These are phyloP conservation scores for Lasioglossum calceatum DNA, from an alignment of 2,888 invertebrate species.

Conservation along the genomic window DNA sequence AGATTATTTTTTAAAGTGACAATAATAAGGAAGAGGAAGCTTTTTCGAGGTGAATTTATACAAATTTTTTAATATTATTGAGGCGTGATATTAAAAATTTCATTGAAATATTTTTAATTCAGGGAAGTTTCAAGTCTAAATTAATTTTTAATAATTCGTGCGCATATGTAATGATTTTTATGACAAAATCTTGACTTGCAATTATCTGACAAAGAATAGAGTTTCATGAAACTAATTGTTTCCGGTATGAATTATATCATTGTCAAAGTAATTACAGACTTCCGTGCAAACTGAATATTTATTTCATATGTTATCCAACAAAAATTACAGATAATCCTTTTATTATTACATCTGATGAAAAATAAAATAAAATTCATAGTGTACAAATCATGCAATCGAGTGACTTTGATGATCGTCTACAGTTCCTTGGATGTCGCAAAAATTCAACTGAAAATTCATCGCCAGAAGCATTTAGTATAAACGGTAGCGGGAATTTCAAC, in stretches of 20 bases:
- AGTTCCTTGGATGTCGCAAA: background rate
- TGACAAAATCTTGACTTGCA: background rate
- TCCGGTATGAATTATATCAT: background rate
- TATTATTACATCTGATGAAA: background rate
- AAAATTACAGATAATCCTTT: background rate
- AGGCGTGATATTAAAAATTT: too few relatives aligned
- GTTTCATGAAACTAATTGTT: background rate
- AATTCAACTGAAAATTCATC: background rate
- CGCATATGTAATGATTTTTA: too few relatives aligned
- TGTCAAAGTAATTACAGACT: background rate
- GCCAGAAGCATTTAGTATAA: background rate
- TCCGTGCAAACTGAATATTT: background rate
- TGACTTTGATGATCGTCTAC: background rate
- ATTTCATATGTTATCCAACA: background rate
- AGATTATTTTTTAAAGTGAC: too few relatives aligned
- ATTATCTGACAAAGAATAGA: background rate
- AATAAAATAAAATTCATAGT: background rate
- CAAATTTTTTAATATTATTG: too few relatives aligned
- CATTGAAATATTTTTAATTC: too few relatives aligned
- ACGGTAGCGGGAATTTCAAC: conserved; percentile 5
- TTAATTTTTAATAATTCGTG: too few relatives aligned
- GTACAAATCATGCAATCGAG: background rate
- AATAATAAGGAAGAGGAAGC: too few relatives aligned
- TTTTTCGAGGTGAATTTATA: too few relatives aligned
- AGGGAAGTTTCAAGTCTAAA: too few relatives aligned